Percentiles rank a stretch among this genome's conserved stretches.
phyloP scores from a whole-genome alignment of 2,113 vertebrate species.

The Osmerus mordax region DNA sequence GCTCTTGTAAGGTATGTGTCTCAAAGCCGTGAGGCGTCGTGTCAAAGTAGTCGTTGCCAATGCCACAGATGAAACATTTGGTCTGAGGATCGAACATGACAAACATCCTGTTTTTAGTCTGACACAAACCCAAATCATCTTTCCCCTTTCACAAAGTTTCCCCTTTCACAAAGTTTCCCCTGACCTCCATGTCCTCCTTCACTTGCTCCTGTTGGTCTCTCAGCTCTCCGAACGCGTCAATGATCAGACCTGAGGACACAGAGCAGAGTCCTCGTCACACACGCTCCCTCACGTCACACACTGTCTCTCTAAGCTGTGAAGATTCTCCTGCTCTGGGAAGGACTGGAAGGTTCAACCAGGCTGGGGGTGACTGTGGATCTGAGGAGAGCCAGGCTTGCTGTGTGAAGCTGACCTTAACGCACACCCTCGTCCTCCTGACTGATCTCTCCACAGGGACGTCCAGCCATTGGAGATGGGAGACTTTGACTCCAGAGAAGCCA shows the following conservation, averaged over 20 bases:
- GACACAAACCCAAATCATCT: background rate
- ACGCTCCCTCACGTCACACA: constrained; percentile 5
- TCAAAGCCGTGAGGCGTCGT: constrained; percentile 96
- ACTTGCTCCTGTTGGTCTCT: constrained; percentile 99
- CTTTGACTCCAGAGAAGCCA: too few species aligned
- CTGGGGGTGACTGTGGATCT: too few species aligned
- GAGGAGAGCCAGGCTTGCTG: too few species aligned
- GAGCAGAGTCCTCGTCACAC: background rate
- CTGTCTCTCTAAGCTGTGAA: background rate
- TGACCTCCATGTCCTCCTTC: constrained; percentile 98
- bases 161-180: constrained; percentile 22
- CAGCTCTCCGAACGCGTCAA: constrained; percentile 96
- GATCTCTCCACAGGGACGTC: too few species aligned
- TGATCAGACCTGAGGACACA: constrained; percentile 86
- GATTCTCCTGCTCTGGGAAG: background rate
- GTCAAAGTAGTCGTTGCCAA: constrained; percentile 98
- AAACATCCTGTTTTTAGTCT: background rate
- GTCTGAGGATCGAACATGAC: constrained; percentile 73
- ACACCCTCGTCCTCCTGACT: too few species aligned
- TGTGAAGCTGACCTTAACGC: too few species aligned
- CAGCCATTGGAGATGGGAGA: too few species aligned
- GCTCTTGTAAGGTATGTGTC: constrained; percentile 97
- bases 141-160: background rate
- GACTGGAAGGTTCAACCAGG: too few species aligned
- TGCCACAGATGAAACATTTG: constrained; percentile 98